Evolutionary conservation across 1,140 invertebrate species (phyloP).

Genomic region (Andricus grossulariae): DNA sequence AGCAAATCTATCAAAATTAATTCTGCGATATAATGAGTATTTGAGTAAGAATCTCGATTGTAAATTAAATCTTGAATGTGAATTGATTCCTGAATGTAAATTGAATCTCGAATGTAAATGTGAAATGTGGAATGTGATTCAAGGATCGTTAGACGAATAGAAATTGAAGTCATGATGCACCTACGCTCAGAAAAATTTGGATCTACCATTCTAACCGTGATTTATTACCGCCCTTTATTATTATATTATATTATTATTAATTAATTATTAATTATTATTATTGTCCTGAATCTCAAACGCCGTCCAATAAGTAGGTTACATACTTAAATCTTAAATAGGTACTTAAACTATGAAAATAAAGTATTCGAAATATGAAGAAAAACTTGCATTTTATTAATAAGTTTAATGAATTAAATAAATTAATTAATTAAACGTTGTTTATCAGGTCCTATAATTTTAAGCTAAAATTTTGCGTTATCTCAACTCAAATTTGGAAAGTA

Average conservation of each 20-base stretch:
- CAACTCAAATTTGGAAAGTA: too few relatives aligned
- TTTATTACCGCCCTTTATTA: not conserved
- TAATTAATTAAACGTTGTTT: too few relatives aligned
- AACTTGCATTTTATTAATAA: not conserved
- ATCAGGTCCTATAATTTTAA: too few relatives aligned
- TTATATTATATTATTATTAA: conserved; percentile 11
- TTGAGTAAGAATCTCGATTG: not conserved
- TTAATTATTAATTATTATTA: not conserved
- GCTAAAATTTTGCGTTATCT: too few relatives aligned
- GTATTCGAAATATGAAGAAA: not conserved
- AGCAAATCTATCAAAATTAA: not conserved
- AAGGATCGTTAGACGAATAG: too few relatives aligned
- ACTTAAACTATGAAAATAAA: conserved; percentile 26
- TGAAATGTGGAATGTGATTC: too few relatives aligned
- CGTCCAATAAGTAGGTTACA: conserved; percentile 20
- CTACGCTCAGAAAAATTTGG: too few relatives aligned
- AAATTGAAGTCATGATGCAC: too few relatives aligned
- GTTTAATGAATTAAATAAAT: not conserved
- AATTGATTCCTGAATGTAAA: not conserved
- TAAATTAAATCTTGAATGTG: conserved; percentile 1
- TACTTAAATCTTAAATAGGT: not conserved
- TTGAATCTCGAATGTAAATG: not conserved
- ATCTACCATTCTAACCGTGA: not conserved
- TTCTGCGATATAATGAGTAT: not conserved
- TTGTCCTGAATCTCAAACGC: conserved; percentile 14